phyloP scores from a whole-genome alignment of 2,888 invertebrate species.

The Polydrusus tereticollis region DNA sequence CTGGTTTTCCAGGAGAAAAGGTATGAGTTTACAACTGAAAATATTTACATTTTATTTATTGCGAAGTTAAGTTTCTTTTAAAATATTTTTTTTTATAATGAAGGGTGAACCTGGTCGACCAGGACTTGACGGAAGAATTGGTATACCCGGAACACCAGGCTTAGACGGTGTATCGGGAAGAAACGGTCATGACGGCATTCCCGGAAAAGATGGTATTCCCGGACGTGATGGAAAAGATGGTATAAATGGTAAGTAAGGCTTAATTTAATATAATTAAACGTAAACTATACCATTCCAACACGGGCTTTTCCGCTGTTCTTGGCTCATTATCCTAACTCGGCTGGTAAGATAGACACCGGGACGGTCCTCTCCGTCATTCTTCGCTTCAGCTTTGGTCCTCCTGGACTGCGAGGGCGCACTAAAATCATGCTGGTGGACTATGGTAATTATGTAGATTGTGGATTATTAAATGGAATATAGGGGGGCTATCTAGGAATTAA shows the following conservation, averaged over 20 bases:
- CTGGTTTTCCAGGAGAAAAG: conserved; percentile 65
- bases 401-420: too few species aligned
- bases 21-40: conserved; percentile 9
- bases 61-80: neutral
- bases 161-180: conserved; percentile 88
- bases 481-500: too few species aligned
- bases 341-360: too few species aligned
- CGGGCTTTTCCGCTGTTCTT: too few species aligned
- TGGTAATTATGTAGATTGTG: too few species aligned
- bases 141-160: conserved; percentile 92
- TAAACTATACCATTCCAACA: too few species aligned
- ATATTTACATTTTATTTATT: neutral
- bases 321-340: too few species aligned
- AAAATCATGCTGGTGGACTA: too few species aligned
- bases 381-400: too few species aligned
- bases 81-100: neutral
- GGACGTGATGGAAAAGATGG: conserved; percentile 79
- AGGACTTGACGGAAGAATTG: conserved; percentile 89
- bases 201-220: conserved; percentile 79
- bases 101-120: conserved; percentile 76
- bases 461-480: too few species aligned
- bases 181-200: conserved; percentile 84
- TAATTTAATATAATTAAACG: too few species aligned
- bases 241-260: conserved; percentile 69
- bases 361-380: too few species aligned